Evolutionary conservation across 2,797 vertebrate genomes (phyloP).

Genomic region (Urophycis tenuis): DNA sequence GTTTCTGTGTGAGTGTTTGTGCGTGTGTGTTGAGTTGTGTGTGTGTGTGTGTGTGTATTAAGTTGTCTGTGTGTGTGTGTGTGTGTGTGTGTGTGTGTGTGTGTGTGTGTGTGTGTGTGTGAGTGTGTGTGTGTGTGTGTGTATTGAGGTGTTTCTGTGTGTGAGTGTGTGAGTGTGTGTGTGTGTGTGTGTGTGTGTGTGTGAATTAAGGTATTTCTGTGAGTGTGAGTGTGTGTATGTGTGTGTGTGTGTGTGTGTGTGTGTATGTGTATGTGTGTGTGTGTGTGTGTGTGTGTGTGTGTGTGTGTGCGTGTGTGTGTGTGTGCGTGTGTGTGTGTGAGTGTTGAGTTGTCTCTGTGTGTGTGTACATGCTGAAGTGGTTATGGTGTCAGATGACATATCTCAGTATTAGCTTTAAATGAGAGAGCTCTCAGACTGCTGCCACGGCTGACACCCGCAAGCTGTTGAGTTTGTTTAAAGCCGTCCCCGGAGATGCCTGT

Average conservation of each 20-base stretch:
- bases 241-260: background rate
- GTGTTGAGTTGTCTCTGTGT: too few relatives aligned
- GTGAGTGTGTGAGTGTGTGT: background rate
- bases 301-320: background rate
- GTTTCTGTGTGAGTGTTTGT: background rate
- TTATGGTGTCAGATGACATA: background rate
- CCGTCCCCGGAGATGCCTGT: background rate
- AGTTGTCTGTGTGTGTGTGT: too few relatives aligned
- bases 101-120: background rate
- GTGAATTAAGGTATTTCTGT: background rate
- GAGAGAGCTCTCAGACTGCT: background rate
- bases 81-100: background rate
- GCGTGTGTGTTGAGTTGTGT: background rate
- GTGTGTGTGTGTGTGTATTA: background rate
- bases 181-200: background rate
- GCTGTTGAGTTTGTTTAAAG: background rate
- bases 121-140: conserved; percentile 1
- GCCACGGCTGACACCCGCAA: background rate
- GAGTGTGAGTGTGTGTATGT: background rate
- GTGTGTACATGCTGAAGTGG: background rate
- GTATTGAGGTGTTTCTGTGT: background rate
- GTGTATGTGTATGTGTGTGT: background rate
- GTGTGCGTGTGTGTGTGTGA: background rate
- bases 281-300: background rate
- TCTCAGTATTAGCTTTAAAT: conserved; percentile 1